Evolutionary conservation across 2,888 invertebrate species (phyloP), one percentile per base, ranked within the genome.

Genomic region (Caenorhabditis sinica): DNA sequence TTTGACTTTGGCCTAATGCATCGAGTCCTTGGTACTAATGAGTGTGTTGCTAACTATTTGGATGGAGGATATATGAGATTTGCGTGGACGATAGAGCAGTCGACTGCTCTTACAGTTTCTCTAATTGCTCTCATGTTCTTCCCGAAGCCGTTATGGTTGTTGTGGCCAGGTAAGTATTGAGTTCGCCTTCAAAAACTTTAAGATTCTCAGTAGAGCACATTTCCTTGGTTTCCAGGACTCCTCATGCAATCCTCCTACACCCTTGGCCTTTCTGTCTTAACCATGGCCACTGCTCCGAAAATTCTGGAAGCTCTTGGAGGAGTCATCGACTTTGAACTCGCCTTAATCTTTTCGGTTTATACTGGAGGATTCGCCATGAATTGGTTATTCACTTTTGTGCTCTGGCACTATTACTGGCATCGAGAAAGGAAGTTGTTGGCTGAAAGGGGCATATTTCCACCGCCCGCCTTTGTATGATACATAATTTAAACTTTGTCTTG

Each of bases 1-100:
- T 93, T 91, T 82, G 93, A 93, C 77, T 93, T 90, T 68, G 93
- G 93, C 8, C 81, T 93, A 69, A 93, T 93, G 91, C 88, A 90
- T 63, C 76, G 90, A 61, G 89, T 93, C 5, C 87, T 93, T 33
- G 92, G 92, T 15, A 93, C 92, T 40, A 89, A 87, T 23, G 91
- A 91, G 72, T 93, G 93, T 81, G 91, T 93, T 1, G 93, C 93
- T 25, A 93, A 93, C 83, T 93, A 93, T 83, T 84, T 93, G 68
- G 89, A 93, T 80, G 93, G 93, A 8, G 93, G 92, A 15, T 92
- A 92, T 85, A 89, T 91, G 90, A 77, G 92, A 25, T 87, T 87
- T 66, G 86, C 87, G 9, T 92, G 90, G 90, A 90, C 90, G 13
- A 82, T 92, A n/a, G 89, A 92, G 75, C 92, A 92, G 28, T 84